These are phyloP conservation scores for Hippolais icterina DNA, from an alignment of 2,113 vertebrate species.

Conservation along the genomic window DNA sequence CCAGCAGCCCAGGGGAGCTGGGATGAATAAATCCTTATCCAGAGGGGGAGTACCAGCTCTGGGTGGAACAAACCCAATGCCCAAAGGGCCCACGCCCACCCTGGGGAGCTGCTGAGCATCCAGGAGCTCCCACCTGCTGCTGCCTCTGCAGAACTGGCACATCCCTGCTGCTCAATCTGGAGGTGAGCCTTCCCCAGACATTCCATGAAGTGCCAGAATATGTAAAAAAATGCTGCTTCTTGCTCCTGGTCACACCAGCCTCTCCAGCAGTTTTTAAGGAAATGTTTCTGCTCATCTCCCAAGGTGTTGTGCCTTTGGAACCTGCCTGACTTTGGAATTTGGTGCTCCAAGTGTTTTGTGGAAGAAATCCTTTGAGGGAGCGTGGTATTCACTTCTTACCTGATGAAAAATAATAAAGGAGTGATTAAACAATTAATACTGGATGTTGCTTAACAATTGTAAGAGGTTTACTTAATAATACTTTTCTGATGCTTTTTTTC, in stretches of 20 bases:
- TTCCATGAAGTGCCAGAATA: neutral
- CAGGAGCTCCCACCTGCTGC: neutral
- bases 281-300: neutral
- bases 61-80: neutral
- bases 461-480: neutral
- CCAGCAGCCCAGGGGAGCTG: neutral
- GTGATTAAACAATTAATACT: constrained; percentile 44
- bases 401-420: neutral
- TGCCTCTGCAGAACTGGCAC: neutral
- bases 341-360: neutral
- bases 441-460: constrained; percentile 25
- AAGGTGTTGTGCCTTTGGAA: accelerated
- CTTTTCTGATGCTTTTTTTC: neutral
- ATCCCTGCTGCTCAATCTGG: neutral
- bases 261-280: neutral
- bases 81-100: accelerated
- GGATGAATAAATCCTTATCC: neutral
- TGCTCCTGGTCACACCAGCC: neutral
- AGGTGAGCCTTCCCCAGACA: neutral
- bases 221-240: neutral
- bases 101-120: neutral
- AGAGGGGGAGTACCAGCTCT: neutral
- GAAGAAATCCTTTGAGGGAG: neutral
- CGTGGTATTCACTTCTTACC: neutral
- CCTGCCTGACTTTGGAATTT: neutral